Evolutionary conservation across 2,888 invertebrate species (phyloP).

Genomic region (Sinentomon sp.): DNA sequence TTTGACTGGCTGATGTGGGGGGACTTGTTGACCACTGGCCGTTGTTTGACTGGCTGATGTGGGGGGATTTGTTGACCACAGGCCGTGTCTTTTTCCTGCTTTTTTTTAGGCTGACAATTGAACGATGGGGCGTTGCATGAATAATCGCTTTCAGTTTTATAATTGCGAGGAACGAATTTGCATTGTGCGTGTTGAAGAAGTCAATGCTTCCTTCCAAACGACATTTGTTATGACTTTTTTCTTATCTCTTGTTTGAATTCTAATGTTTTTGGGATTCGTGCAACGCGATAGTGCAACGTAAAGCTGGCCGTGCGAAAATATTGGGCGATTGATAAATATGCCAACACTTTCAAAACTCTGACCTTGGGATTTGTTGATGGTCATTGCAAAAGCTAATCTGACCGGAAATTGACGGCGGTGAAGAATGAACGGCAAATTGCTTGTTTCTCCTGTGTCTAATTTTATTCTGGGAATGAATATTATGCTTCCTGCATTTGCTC

Average conservation of each 20-base stretch:
- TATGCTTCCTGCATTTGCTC: conserved; percentile 3
- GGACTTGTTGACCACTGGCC: no score
- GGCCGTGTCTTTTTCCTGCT: no score
- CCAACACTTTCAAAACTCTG: conserved; percentile 11
- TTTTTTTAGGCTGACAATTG: no score
- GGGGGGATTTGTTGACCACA: no score
- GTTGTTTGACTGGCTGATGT: no score
- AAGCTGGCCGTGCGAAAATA: conserved; percentile 11
- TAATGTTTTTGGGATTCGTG: background rate
- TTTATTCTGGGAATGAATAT: conserved; percentile 11
- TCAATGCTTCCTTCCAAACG: no score
- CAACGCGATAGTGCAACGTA: conserved; percentile 11
- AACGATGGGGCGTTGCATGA: no score
- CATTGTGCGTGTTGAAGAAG: no score
- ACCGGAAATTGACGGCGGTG: conserved; percentile 13
- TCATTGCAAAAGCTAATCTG: conserved; percentile 9
- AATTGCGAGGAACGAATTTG: no score
- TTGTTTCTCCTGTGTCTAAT: conserved; percentile 7
- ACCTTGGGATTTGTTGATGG: conserved; percentile 11
- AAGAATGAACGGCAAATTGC: conserved; percentile 8
- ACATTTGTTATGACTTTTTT: no score
- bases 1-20: no score
- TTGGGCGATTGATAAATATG: conserved; percentile 7
- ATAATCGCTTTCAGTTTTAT: no score
- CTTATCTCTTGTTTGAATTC: conserved; percentile 1